phyloP scores from a whole-genome alignment of 37 sponge, comb jelly and placozoan genomes.

The Theonella swinhoei region DNA sequence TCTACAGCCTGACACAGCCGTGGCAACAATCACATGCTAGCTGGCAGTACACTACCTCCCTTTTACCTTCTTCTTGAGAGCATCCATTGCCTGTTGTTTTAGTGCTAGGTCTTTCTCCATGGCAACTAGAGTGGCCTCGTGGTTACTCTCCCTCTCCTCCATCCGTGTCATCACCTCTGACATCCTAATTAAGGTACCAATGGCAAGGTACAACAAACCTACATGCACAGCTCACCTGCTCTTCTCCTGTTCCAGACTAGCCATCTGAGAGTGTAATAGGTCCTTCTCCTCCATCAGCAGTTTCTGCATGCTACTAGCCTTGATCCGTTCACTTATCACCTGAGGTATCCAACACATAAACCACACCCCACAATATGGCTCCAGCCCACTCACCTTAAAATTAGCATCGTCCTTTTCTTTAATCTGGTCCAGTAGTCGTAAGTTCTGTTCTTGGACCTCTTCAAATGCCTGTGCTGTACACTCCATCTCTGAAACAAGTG shows the following conservation, averaged over 20 bases:
- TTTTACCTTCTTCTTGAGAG: constrained; percentile 77
- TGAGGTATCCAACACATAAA: too few species aligned
- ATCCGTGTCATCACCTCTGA: constrained; percentile 54
- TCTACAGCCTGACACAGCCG: constrained; percentile 61
- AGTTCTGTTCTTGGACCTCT: constrained; percentile 94
- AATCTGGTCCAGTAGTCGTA: constrained; percentile 86
- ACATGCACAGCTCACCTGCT: too few species aligned
- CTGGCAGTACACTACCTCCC: not conserved
- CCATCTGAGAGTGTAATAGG: constrained; percentile 52
- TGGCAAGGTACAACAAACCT: too few species aligned
- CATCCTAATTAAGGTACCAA: not conserved
- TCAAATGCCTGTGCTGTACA: constrained; percentile 92
- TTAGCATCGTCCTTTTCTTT: constrained; percentile 99
- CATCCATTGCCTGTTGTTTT: constrained; percentile 84
- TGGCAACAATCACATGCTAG: not conserved
- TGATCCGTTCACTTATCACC: constrained; percentile 94
- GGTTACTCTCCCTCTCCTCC: constrained; percentile 82
- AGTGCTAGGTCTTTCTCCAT: constrained; percentile 84
- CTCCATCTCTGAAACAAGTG: constrained; percentile 94
- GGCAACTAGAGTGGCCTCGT: constrained; percentile 55
- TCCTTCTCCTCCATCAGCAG: constrained; percentile 81
- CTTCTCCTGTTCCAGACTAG: constrained; percentile 43
- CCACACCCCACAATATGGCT: too few species aligned
- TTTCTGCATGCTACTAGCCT: constrained; percentile 75
- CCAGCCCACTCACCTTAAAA: constrained; percentile 71